These are phyloP conservation scores for Meiosimyza platycephala DNA, from an alignment of 2,888 invertebrate species.

Conservation along the genomic window DNA sequence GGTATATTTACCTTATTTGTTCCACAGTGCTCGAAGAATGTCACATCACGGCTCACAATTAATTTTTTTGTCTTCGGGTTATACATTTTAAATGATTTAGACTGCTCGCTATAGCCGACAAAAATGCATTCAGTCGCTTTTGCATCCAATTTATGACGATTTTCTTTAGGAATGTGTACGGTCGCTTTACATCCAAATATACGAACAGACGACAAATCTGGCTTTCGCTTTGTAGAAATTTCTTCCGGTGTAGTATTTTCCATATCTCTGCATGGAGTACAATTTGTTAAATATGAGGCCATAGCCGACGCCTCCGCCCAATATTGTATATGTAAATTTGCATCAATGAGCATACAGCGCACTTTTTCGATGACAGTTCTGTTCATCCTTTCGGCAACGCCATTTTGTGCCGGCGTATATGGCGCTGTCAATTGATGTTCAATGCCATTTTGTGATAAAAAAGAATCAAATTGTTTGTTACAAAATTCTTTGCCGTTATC, in stretches of 20 bases:
- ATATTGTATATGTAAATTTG: constrained; percentile 34
- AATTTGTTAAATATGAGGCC: constrained; percentile 42
- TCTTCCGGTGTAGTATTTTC: constrained; percentile 56
- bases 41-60: constrained; percentile 18
- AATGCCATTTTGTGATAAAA: constrained; percentile 29
- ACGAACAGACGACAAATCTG: constrained; percentile 54
- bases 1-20: neutral
- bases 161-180: constrained; percentile 32
- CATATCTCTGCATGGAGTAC: constrained; percentile 32
- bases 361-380: neutral
- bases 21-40: constrained; percentile 2
- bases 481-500: neutral
- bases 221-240: constrained; percentile 56
- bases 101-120: constrained; percentile 20
- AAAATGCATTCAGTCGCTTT: constrained; percentile 37
- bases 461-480: neutral
- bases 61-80: constrained; percentile 26
- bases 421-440: constrained; percentile 29
- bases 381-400: constrained; percentile 1
- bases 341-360: constrained; percentile 25
- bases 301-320: constrained; percentile 48
- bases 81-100: constrained; percentile 28
- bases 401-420: neutral
- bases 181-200: constrained; percentile 59
- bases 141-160: constrained; percentile 29